Conservation (phyloP, 1,140 invertebrate genomes). For the Ceratitis capitata region DNA sequence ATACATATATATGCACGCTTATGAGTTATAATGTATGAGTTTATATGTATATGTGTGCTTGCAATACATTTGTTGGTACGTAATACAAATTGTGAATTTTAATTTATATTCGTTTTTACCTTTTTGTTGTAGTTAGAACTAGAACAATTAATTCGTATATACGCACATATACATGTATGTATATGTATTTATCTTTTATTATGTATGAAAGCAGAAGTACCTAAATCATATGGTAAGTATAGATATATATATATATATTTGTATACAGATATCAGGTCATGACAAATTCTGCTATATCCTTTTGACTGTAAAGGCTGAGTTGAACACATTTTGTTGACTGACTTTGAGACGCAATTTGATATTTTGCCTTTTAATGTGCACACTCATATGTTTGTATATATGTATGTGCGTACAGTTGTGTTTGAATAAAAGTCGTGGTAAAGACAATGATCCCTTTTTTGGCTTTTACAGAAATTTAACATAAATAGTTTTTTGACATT, state of each 20-base stretch:
- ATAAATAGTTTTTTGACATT: no score
- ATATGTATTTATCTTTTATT: not conserved
- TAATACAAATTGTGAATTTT: no score
- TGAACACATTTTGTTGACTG: not conserved
- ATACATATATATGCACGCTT: not conserved
- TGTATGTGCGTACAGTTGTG: no score
- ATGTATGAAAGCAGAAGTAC: not conserved
- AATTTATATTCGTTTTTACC: no score
- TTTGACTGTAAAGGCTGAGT: not conserved
- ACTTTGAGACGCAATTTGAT: not conserved
- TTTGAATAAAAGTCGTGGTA: no score
- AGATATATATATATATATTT: not conserved
- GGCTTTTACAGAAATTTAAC: no score
- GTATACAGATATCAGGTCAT: not conserved
- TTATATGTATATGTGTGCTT: not conserved
- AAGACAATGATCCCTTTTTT: no score
- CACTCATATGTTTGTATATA: no score
- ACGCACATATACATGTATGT: not conserved
- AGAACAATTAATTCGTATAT: not conserved
- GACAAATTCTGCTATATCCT: not conserved
- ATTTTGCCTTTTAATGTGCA: no score
- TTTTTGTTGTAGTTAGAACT: not conserved
- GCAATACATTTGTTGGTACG: no score
- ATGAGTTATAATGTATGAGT: not conserved
- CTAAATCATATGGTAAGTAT: no score